Evolutionary conservation across 2,113 vertebrate species (phyloP).

Genomic region (Neogobius melanostomus): DNA sequence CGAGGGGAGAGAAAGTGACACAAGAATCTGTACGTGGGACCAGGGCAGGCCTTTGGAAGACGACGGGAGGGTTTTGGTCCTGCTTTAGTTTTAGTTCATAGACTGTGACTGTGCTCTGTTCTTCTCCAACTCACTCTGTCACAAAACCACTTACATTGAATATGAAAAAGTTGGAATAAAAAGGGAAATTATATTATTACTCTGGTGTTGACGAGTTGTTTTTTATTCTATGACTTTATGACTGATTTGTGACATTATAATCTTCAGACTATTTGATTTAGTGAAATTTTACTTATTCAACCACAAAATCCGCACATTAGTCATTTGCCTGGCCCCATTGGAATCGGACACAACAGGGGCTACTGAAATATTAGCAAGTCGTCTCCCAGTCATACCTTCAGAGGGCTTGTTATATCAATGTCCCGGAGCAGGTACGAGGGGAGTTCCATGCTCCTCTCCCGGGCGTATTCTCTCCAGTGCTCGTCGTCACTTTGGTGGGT

Average conservation of each 20-base stretch:
- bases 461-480: constrained; percentile 57
- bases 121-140: constrained; percentile 26
- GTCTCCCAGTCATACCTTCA: neutral
- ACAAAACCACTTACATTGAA: constrained; percentile 24
- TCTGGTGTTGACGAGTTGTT: constrained; percentile 40
- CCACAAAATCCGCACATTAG: too few species aligned
- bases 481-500: constrained; percentile 70
- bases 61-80: constrained; percentile 34
- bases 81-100: constrained; percentile 9
- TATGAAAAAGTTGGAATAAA: constrained; percentile 68
- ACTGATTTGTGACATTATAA: neutral
- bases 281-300: too few species aligned
- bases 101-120: constrained; percentile 22
- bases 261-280: too few species aligned
- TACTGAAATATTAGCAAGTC: too few species aligned
- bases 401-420: constrained; percentile 17
- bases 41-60: constrained; percentile 33
- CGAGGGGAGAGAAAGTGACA: constrained; percentile 44
- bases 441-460: constrained; percentile 56
- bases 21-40: constrained; percentile 47
- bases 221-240: neutral
- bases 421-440: constrained; percentile 42
- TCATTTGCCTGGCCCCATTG: too few species aligned
- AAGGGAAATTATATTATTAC: constrained; percentile 64
- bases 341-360: too few species aligned